Conservation (phyloP, 2,797 vertebrate genomes). For the Hephaestus fuliginosus region DNA sequence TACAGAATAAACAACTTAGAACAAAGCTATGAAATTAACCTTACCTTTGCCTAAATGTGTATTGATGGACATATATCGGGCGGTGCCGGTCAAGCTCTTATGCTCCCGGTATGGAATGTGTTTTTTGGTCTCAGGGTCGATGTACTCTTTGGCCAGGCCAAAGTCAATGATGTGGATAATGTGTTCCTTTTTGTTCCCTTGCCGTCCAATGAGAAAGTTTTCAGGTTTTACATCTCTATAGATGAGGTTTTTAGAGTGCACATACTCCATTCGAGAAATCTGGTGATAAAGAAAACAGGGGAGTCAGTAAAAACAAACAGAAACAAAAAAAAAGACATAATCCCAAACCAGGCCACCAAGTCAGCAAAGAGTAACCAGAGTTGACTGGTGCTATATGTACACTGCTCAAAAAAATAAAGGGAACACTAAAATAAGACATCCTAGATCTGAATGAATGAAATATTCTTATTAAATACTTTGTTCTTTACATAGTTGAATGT, state of each 20-base stretch:
- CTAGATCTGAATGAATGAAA: too few species aligned
- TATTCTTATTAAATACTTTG: too few species aligned
- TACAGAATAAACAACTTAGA: neutral
- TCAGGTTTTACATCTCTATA: slow-evolving; percentile 99
- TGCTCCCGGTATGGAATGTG: slow-evolving; percentile 99
- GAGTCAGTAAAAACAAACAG: neutral
- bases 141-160: slow-evolving; percentile 98
- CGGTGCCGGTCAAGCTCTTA: slow-evolving; percentile 98
- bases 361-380: neutral
- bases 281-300: slow-evolving; percentile 62
- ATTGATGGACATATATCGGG: slow-evolving; percentile 99
- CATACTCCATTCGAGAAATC: slow-evolving; percentile 98
- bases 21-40: slow-evolving; percentile 32
- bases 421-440: too few species aligned
- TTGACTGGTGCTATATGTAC: too few species aligned
- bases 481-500: too few species aligned
- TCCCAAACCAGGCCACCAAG: neutral
- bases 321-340: neutral
- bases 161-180: slow-evolving; percentile 99
- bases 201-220: slow-evolving; percentile 98
- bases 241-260: slow-evolving; percentile 99
- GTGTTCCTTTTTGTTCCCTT: slow-evolving; percentile 98
- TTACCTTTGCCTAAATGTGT: slow-evolving; percentile 98
- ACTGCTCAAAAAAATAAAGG: too few species aligned
- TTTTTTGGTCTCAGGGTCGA: slow-evolving; percentile 99